phyloP scores from a whole-genome alignment of 1,140 invertebrate species.

The Drosophila prosaltans region DNA sequence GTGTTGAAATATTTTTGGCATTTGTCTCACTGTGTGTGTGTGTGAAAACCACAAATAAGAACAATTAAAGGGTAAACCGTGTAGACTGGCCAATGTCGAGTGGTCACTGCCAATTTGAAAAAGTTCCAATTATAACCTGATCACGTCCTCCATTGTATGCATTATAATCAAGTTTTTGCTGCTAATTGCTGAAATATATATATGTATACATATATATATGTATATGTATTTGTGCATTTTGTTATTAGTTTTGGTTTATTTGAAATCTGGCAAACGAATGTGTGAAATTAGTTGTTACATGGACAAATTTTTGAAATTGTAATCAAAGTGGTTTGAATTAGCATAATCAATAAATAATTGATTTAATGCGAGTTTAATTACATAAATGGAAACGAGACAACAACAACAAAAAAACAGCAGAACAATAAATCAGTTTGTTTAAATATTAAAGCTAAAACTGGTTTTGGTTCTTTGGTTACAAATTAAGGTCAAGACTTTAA shows the following conservation, averaged over 20 bases:
- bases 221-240: not conserved
- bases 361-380: not conserved
- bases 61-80: slow-evolving; percentile 6
- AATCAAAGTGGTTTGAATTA: not conserved
- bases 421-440: too few relatives aligned
- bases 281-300: slow-evolving; percentile 7
- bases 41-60: slow-evolving; percentile 25
- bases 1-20: slow-evolving; percentile 28
- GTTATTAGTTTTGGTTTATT: slow-evolving; percentile 2
- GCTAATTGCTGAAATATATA: not conserved
- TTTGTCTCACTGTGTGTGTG: not conserved
- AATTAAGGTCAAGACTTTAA: too few relatives aligned
- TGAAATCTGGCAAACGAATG: not conserved
- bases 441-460: too few relatives aligned
- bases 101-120: slow-evolving; percentile 26
- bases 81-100: not conserved
- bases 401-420: not conserved
- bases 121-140: slow-evolving; percentile 39
- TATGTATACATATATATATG: not conserved
- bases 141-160: not conserved
- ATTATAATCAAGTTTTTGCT: not conserved
- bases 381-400: not conserved
- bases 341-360: slow-evolving; percentile 7
- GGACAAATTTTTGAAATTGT: not conserved
- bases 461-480: too few relatives aligned